Base-by-base conservation (phyloP, 2,113 vertebrate species). In the Vimba vimba region DNA sequence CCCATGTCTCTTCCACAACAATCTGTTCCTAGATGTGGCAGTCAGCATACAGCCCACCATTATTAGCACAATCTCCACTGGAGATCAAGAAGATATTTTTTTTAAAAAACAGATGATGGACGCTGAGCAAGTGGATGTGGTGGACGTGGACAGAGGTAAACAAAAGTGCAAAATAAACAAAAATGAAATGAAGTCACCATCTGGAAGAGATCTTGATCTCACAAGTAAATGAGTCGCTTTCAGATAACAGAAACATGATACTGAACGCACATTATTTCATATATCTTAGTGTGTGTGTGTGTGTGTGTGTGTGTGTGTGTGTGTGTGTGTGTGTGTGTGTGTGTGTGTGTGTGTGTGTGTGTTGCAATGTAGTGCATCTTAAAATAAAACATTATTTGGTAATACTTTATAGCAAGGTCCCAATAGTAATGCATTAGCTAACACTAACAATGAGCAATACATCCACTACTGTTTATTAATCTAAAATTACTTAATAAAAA, bases 1-100 rank as follows among this genome's bases (percentile, higher is more conserved):
- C 75, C 59, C 76, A 85, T 36, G 2, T 85, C 52, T 85, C 60
- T 57, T 25, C 11, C 45, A n/a, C 17, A 68, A 68, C 84, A 85
- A 85, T 85, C 76, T 85, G 76, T 73, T 85, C 45, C 47, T 73
- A 45, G 39, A 36, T 45, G 36, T 13, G 8, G 17, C 62, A 1
- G 4, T 52, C 33, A 0, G 47, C 3, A 30, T 45, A 45, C 57
- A 80, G 15, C 36, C 23, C 12, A 27, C 1, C 6, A 74, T 47
- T 47, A 47, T 74, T 47, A 47, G n/a, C n/a, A 21, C 23, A 55
- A 55, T 69, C 27, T 27, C 9, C 2, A 78, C 30, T n/a, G 75
- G 30, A 33, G 21, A 39, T 66, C 60, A 25, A 36, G 21, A 39
- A 66, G 62, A 62, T 79, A 30, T 68, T 69, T 69, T 85, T 43